Base-by-base conservation (phyloP, 2,888 invertebrate genomes). In the Plusia festucae region DNA sequence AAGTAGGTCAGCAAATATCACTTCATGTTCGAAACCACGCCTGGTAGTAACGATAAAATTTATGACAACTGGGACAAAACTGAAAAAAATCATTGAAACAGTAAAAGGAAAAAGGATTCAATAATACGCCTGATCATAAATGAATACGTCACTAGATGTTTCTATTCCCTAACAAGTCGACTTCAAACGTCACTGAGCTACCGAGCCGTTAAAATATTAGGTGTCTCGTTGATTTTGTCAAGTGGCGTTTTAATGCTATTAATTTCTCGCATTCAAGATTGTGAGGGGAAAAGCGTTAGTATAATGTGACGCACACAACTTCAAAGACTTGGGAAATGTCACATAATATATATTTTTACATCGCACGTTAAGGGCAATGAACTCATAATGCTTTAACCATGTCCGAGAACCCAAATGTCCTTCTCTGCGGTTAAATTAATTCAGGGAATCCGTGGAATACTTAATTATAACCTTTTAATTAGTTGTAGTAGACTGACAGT, bases 261-360 rank as follows among this genome's bases (percentile, higher is more conserved):
- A 67, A 78, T 79, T 76, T 68, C 53, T 68, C 57, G 49, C 59
- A 63, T 65, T 66, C 65, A 77, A 73, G 59, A 68, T 64, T 70
- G 59, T 68, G 71, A 59, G 70, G 74, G 76, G 60, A 58, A 72
- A 64, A 70, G 51, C 64, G 61, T 20, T 55, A 54, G 63, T 65
- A 70, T 55, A 63, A 62, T 54, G 67, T 86, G 82, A 85, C 85
- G 84, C 79, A 77, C 72, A 56, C 16, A 58, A 76, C 79, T 70
- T 84, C 83, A 85, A 84, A 85, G 83, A 62, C 73, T 62, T 65
- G 65, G 70, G 74, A 83, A 81, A 84, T 82, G 81, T 82, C 83
- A 83, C 74, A 82, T n/a, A 40, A 40, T 81, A 69, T 77, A 73
- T 74, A n/a, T 69, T 73, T 76, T 69, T 73, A 73, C 79, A 72